A percentile compares a stretch with the other conserved stretches of the same genome.
phyloP scores from a whole-genome alignment of 1,140 invertebrate genomes.

The Megathymus violae region DNA sequence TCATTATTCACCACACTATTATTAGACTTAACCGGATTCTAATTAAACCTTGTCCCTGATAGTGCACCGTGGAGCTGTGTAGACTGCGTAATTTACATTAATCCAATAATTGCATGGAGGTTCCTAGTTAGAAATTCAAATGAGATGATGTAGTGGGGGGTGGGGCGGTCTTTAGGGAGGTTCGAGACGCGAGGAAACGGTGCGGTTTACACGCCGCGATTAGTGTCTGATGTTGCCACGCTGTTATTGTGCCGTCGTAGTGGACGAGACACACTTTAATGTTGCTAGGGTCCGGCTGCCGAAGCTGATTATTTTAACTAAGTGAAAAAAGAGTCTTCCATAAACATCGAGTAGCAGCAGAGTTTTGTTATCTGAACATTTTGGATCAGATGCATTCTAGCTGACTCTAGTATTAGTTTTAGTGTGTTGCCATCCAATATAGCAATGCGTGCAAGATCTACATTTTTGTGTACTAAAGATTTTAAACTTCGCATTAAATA shows the following conservation, averaged over 20 bases:
- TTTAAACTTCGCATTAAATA: too few species aligned
- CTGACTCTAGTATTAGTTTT: too few species aligned
- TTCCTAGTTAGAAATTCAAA: conserved; percentile 96
- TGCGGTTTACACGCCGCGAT: conserved; percentile 61
- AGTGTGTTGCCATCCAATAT: too few species aligned
- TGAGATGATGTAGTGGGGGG: conserved; percentile 88
- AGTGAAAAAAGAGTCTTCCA: too few species aligned
- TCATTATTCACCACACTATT: conserved; percentile 52
- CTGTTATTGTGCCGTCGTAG: conserved; percentile 38
- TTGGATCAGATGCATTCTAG: too few species aligned
- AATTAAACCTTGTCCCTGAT: conserved; percentile 81
- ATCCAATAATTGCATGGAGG: conserved; percentile 96
- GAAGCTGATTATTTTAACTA: too few species aligned
- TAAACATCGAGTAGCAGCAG: too few species aligned
- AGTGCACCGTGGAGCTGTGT: conserved; percentile 85
- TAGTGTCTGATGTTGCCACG: conserved; percentile 54
- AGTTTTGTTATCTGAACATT: too few species aligned
- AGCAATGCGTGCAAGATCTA: too few species aligned
- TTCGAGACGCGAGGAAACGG: conserved; percentile 63
- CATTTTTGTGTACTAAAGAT: too few species aligned
- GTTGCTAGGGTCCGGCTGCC: neutral
- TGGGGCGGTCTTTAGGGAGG: conserved; percentile 62
- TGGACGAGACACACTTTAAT: conserved; percentile 18
- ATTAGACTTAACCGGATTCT: conserved; percentile 82
- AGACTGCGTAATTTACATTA: conserved; percentile 96